Conservation (phyloP, 2,113 vertebrate genomes). For the Sporophila hypoxantha region DNA sequence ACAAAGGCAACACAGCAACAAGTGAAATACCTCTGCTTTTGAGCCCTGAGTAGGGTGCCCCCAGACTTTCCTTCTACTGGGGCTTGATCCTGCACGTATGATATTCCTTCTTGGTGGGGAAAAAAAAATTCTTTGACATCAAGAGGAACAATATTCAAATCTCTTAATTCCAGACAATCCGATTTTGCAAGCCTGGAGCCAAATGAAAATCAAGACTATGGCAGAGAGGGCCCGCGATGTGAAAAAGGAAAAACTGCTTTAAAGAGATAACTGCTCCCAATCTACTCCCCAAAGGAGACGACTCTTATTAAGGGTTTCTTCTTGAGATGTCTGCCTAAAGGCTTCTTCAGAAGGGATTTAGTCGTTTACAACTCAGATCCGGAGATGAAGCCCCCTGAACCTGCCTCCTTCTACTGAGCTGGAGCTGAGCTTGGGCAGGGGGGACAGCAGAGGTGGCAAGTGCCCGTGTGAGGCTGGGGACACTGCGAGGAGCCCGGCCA, state of each 20-base stretch:
- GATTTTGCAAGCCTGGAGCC: slow-evolving; percentile 16
- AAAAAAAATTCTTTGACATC: not conserved
- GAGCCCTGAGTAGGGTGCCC: not conserved
- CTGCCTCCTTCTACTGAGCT: not conserved
- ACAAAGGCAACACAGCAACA: not conserved
- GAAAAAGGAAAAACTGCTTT: not conserved
- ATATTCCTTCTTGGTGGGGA: not conserved
- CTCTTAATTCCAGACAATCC: slow-evolving; percentile 15
- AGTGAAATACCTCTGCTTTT: not conserved
- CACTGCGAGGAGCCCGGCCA: not conserved
- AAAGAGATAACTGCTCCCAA: slow-evolving; percentile 15
- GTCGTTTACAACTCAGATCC: not conserved
- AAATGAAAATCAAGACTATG: not conserved
- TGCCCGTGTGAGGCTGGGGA: not conserved
- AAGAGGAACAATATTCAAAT: not conserved
- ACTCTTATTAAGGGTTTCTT: not conserved
- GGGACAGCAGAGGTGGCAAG: not conserved
- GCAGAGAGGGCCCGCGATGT: not conserved
- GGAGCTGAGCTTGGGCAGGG: not conserved
- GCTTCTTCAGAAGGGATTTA: slow-evolving; percentile 1
- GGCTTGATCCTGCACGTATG: not conserved
- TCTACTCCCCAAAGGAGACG: not conserved
- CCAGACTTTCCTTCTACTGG: not conserved
- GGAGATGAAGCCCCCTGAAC: not conserved
- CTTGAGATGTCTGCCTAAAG: slow-evolving; percentile 1